Percentiles rank a stretch among this genome's conserved stretches.
Evolutionary conservation across 2,113 vertebrate genomes (phyloP).

Genomic region (Daphoenositta chrysoptera): DNA sequence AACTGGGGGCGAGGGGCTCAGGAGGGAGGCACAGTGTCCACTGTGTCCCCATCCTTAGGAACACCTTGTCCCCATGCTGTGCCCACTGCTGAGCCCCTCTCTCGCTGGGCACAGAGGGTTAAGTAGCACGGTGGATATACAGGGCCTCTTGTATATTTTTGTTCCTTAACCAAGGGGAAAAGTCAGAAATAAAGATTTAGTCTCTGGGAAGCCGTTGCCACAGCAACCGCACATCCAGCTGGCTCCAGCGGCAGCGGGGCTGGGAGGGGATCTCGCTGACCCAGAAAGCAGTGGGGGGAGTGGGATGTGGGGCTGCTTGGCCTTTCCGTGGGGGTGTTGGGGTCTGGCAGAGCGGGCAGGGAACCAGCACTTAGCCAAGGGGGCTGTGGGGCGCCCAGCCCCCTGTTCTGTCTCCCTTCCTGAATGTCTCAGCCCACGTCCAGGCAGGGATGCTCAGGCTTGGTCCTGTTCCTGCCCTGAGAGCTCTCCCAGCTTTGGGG

Average conservation of each 20-base stretch:
- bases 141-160: background rate
- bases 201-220: constrained; percentile 70
- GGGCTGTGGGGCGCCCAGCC: rapidly evolving
- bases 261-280: constrained; percentile 51
- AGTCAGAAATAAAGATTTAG: background rate
- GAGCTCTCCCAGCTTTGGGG: background rate
- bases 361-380: rapidly evolving
- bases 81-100: rapidly evolving
- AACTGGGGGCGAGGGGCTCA: rapidly evolving
- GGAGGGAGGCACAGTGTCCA: background rate
- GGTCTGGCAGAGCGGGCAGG: background rate
- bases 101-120: background rate
- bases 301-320: background rate
- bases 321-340: rapidly evolving
- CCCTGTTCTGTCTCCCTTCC: background rate
- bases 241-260: constrained; percentile 35
- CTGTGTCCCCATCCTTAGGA: rapidly evolving
- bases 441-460: background rate
- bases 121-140: rapidly evolving
- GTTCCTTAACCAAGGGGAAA: background rate
- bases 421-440: rapidly evolving
- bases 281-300: constrained; percentile 46
- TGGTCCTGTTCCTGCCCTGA: background rate
- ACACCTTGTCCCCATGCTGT: background rate
- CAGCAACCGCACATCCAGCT: constrained; percentile 57